Base-by-base conservation (phyloP, 2,888 invertebrate species). In the Amphimallon solstitiale region DNA sequence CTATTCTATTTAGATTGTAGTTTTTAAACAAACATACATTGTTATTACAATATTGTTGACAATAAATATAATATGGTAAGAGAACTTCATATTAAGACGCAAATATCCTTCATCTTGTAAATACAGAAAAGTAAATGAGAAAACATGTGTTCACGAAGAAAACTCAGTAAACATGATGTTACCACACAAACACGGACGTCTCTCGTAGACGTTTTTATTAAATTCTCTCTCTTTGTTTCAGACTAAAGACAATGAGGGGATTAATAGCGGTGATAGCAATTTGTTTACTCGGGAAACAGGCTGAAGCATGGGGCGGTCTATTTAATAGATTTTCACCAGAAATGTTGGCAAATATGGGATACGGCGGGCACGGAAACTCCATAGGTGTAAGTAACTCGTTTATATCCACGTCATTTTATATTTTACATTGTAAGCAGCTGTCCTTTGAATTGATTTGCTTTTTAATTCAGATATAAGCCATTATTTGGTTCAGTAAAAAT, bases 291-390 rank as follows among this genome's bases (percentile, higher is more conserved):
- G 70, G 73, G 45, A 77, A 78, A 68, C 79, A 80, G 75, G 82
- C 83, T 19, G 84, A 88, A 71, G 91, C 90, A 38, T 93, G 92
- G 93, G 92, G 92, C 15, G 93, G 92, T 0, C 85, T 92, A 21
- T 94, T 93, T 84, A 94, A 93, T 82, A 87, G 94, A 71, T 93
- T 93, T 84, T 92, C 92, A 76, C 92, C 93, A n/a, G 92, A 93
- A 79, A 91, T 92, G 90, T 83, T 93, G 45, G 89, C 91, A 66
- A 92, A 92, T 81, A 84, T 92, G 82, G 92, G 92, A 14, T 92
- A 92, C 75, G 92, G 91, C 0, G 87, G 86, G n/a, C 88, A 88
- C 73, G 86, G 87, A 23, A 85, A 85, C 43, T 89, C 81, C 80
- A 81, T 87, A 40, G 85, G 86, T 83, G 88, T 88, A 81, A 80